Evolutionary conservation across 2,797 vertebrate species (phyloP), one percentile per base, ranked within the genome.

Genomic region (Sebastiscus tertius): DNA sequence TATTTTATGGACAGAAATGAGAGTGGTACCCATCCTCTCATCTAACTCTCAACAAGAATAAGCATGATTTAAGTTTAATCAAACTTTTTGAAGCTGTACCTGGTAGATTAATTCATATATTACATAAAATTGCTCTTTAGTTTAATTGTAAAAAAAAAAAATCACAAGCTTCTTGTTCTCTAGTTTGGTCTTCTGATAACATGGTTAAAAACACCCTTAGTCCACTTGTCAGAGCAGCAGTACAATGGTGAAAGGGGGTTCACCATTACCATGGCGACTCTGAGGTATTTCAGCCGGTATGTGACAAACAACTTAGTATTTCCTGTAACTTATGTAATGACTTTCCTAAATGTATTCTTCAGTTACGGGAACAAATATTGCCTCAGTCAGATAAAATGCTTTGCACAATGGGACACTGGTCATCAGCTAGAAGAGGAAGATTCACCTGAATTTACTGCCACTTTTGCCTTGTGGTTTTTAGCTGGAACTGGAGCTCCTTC

Each of bases 241-340:
- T 13, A 34, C 36, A 18, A 27, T 18, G 8, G 26, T n/a, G 34
- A 31, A 34, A 63, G 3, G 34, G 26, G 20, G 58, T 79, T 54
- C 4, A 11, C n/a, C 0, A n/a, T 62, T 68, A 56, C 71, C n/a
- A 55, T 69, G 10, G 24, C 4, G 65, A 33, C 58, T 36, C 55
- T 16, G 55, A 81, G 42, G 34, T 65, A 71, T 65, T 61, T 52
- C n/a, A 81, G 58, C 46, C 67, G 27, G 34, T 55, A 72, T 46
- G 55, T 33, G 42, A 42, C 12, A 52, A 60, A 72, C 52, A 65
- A 64, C 29, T 31, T 11, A n/a, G 70, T 46, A 8, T 52, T 60
- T 62, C 36, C 31, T 67, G 46, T 18, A 20, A 58, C 12, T 75
- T 20, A 39, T 24, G 33, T 8, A 58, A 39, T 4, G 67, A 3